Base-by-base conservation (phyloP, 2,888 invertebrate species). In the Trachelus iudaicus region DNA sequence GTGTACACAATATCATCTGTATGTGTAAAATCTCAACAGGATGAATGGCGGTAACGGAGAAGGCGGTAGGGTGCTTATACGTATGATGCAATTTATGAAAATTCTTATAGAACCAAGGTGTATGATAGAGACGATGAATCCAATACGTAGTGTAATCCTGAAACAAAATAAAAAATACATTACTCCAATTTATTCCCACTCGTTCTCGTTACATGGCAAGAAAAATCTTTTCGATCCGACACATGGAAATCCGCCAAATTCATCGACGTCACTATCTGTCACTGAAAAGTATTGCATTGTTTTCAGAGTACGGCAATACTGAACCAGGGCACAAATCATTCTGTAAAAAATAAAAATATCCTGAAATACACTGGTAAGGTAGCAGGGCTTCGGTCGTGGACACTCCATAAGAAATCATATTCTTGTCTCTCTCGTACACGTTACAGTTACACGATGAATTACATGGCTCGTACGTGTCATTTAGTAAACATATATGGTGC, bases 31-130 rank as follows among this genome's bases (percentile, higher is more conserved):
- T 93, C 92, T 96, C 96, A 0, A 95, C 89, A 0, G 96, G 96
- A 85, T 96, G 96, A 85, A 96, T 95, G 73, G 96, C 96, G 0
- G 95, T 95, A 1, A 95, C 95, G 1, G 95, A 95, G 92, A 95
- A 96, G 0, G 95, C 95, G 0, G 96, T 96, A 0, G 96, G 96
- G 87, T 95, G 95, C 88, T 95, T 95, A 91, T 95, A 96, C 83
- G 94, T 94, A 91, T 96, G 96, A 87, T 96, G 96, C 0, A 95
- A 91, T 90, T 96, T 96, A 92, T 96, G 96, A 90, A 96, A 95
- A 85, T 93, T 89, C 88, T 94, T 94, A 92, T 95, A 95, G 69
- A 96, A 89, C 90, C 93, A 95, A 0, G 94, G 95, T 0, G 93
- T 93, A 90, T 96, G 96, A 90, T 95, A 95, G 80, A 94, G 85